Conservation (phyloP, 2,888 invertebrate species). For the Camponotus fellah region DNA sequence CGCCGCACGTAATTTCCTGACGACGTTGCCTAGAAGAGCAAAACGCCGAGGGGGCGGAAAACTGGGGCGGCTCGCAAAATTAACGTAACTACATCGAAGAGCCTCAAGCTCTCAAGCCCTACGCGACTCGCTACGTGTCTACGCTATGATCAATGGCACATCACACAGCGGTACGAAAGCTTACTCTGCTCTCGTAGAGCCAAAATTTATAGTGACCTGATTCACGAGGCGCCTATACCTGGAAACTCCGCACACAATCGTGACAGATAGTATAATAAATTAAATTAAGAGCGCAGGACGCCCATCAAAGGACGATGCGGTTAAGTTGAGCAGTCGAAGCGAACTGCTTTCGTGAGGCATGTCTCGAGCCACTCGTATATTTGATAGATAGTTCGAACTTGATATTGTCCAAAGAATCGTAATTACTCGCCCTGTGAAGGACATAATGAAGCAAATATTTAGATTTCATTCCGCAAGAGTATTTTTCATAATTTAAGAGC, state of each 20-base stretch:
- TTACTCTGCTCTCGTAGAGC: slow-evolving; percentile 50
- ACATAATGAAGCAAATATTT: background rate
- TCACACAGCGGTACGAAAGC: slow-evolving; percentile 60
- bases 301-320: slow-evolving; percentile 37
- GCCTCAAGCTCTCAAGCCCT: slow-evolving; percentile 52
- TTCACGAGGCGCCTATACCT: slow-evolving; percentile 35
- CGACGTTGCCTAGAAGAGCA: slow-evolving; percentile 62
- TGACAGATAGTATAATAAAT: slow-evolving; percentile 38
- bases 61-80: slow-evolving; percentile 77
- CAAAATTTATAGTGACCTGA: slow-evolving; percentile 66
- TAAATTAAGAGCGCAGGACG: slow-evolving; percentile 34
- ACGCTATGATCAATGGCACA: slow-evolving; percentile 73
- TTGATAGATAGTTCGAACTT: background rate
- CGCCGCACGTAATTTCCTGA: slow-evolving; percentile 70
- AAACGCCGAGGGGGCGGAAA: slow-evolving; percentile 64
- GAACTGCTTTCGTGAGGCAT: slow-evolving; percentile 3
- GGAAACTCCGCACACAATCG: slow-evolving; percentile 38
- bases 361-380: slow-evolving; percentile 4
- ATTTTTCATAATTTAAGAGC: background rate
- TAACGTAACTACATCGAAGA: slow-evolving; percentile 74
- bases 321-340: slow-evolving; percentile 26
- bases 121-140: slow-evolving; percentile 62
- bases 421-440: background rate
- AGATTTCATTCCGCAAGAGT: background rate
- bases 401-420: background rate